Base-by-base conservation (phyloP, 2,888 invertebrate genomes). In the Hyles lineata region DNA sequence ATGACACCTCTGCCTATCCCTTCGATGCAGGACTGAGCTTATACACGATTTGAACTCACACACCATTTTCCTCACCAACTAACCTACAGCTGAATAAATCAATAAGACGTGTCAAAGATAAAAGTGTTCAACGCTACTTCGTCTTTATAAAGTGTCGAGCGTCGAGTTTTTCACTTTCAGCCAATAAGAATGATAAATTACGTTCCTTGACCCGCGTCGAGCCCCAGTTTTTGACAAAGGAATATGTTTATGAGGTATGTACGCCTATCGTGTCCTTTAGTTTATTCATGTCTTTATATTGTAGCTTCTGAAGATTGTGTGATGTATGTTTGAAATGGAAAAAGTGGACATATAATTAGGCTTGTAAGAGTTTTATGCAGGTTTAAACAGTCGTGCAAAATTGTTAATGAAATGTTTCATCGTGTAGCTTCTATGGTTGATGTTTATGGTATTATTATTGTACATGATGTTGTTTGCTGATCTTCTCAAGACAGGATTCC, bases 151-250 rank as follows among this genome's bases (percentile, higher is more conserved):
- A 67, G 67, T 67, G 67, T 67, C 67, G 43, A 50, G 67, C 67
- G 43, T 17, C 43, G 67, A 67, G 43, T 67, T 67, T 67, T 67
- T 67, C 67, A 67, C 67, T 67, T 67, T 67, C 67, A 67, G 67
- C 43, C 67, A 67, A 50, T 67, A 67, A 67, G 67, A 67, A 67
- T 67, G 67, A 67, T 67, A 67, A 67, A 67, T 67, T 67, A 67
- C 67, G 50, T 50, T 67, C 67, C 67, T 67, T 67, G 67, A 67
- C 67, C 67, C 67, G 43, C 23, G 62, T 8, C 50, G 43, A 23
- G 67, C 43, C 50, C 50, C 67, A 67, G 23, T 50, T 67, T 50
- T 67, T 50, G 43, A 67, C 67, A 67, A 67, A 67, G 43, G 67
- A 67, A 67, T 67, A 67, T 50, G 43, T 67, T 67, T 55, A 55